Percentiles rank a stretch among this genome's conserved stretches.
Conservation (phyloP, 1,140 invertebrate genomes). For the Aphidius gifuensis region DNA sequence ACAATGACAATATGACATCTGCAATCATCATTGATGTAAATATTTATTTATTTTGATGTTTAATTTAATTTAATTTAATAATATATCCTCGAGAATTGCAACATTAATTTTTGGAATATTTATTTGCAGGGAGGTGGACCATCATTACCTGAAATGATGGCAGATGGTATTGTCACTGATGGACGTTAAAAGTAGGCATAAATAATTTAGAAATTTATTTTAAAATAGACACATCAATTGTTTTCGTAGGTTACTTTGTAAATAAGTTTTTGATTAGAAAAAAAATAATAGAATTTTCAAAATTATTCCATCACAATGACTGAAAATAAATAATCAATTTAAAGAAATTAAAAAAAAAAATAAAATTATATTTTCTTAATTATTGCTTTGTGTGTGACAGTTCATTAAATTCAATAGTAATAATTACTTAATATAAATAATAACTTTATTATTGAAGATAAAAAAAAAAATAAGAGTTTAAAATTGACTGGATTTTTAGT, state of each 20-base stretch:
- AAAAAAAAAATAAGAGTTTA: too few species aligned
- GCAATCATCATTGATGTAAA: constrained; percentile 47
- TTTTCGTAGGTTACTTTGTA: neutral
- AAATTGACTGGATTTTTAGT: too few species aligned
- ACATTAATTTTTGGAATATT: constrained; percentile 1
- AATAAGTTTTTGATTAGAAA: neutral
- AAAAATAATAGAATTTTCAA: too few species aligned
- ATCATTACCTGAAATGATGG: constrained; percentile 40
- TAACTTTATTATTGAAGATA: too few species aligned
- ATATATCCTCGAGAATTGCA: neutral
- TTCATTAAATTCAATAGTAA: too few species aligned
- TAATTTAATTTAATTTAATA: neutral
- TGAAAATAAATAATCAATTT: too few species aligned
- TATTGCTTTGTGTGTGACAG: too few species aligned
- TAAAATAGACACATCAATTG: neutral
- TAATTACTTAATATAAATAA: too few species aligned
- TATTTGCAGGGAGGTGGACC: constrained; percentile 33
- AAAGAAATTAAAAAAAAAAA: too few species aligned
- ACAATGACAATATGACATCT: constrained; percentile 41
- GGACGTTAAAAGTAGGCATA: constrained; percentile 23
- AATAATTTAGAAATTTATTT: constrained; percentile 1
- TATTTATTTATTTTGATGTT: neutral
- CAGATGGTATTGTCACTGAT: constrained; percentile 37
- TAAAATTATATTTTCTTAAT: too few species aligned
- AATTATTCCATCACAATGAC: too few species aligned